Conservation (phyloP, 2,888 invertebrate genomes). For the Himalopsyche tibetana region DNA sequence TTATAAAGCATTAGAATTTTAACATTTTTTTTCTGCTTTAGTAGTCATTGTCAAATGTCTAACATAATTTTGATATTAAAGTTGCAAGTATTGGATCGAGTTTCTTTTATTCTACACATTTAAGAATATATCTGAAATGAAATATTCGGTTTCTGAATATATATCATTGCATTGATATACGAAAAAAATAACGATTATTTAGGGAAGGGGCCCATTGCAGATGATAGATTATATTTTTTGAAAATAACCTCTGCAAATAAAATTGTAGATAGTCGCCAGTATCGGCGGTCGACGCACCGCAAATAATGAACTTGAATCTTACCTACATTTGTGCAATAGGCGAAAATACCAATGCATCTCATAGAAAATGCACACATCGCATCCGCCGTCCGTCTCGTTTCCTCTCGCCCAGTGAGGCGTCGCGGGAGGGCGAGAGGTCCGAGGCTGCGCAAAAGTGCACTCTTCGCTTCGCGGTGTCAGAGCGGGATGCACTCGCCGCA, state of each 20-base stretch:
- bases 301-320: constrained; percentile 79
- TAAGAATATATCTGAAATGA: too few species aligned
- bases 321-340: constrained; percentile 66
- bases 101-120: too few species aligned
- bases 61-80: too few species aligned
- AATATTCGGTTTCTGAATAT: too few species aligned
- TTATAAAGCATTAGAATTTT: too few species aligned
- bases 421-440: constrained; percentile 75
- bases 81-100: too few species aligned
- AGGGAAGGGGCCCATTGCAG: too few species aligned
- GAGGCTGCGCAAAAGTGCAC: constrained; percentile 70
- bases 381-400: constrained; percentile 73
- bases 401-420: constrained; percentile 67
- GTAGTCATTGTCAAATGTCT: too few species aligned
- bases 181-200: too few species aligned
- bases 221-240: not conserved
- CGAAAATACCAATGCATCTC: constrained; percentile 49
- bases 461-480: constrained; percentile 71
- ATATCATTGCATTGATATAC: too few species aligned
- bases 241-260: not conserved
- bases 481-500: constrained; percentile 71
- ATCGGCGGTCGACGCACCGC: constrained; percentile 73
- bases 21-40: too few species aligned
- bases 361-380: not conserved
- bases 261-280: constrained; percentile 67